Conservation (phyloP, 2,888 invertebrate species). For the Eucriotettix oculatus region DNA sequence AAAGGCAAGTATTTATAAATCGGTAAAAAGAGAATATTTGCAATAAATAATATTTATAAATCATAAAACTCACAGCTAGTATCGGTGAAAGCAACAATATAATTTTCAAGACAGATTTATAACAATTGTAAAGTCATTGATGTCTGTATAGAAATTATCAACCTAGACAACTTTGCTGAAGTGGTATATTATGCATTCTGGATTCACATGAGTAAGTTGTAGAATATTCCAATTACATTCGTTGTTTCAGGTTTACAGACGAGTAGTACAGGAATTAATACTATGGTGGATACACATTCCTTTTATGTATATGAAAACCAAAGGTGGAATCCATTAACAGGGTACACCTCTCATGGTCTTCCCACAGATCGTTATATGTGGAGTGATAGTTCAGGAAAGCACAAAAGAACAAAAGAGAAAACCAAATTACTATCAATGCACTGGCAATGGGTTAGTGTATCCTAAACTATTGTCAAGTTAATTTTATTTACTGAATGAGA, state of each 20-base stretch:
- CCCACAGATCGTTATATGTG: constrained; percentile 82
- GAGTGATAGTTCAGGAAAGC: constrained; percentile 75
- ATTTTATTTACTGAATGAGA: neutral
- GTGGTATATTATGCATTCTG: no score
- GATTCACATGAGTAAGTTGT: no score
- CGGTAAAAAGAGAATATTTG: no score
- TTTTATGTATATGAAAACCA: constrained; percentile 89
- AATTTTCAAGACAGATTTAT: no score
- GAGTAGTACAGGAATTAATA: constrained; percentile 42
- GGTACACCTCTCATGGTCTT: constrained; percentile 69
- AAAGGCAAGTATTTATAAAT: constrained; percentile 34
- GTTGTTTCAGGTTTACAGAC: constrained; percentile 28
- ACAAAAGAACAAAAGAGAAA: constrained; percentile 69
- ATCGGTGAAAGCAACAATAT: no score
- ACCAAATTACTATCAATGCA: constrained; percentile 70
- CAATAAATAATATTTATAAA: no score
- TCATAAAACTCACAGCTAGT: no score
- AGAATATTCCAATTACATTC: neutral
- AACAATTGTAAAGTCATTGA: no score
- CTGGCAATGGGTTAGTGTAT: constrained; percentile 64
- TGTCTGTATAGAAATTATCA: no score
- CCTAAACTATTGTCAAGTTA: neutral
- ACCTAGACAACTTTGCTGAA: no score
- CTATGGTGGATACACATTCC: constrained; percentile 71
- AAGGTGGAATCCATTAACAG: constrained; percentile 82